Base-by-base conservation (phyloP, 1,140 invertebrate species). In the Gonioctena quinquepunctata region DNA sequence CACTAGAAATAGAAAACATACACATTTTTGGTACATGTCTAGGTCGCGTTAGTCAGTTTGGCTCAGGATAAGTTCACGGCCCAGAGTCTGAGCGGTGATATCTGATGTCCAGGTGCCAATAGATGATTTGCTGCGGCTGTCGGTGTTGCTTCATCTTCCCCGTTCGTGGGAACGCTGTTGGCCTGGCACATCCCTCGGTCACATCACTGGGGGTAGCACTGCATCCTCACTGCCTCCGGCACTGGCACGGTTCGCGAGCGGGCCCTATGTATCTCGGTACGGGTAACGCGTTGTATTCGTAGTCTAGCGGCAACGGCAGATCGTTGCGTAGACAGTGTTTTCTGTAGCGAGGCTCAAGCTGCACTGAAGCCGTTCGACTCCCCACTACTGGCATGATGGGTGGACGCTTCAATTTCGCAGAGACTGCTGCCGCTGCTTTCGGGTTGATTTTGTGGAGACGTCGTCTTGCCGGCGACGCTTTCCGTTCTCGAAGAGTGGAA, bases 11-110 rank as follows among this genome's bases (percentile, higher is more conserved):
- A 81, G 67, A 78, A 82, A 78, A 80, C 79, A 82, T 81, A 80
- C 77, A 77, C 81, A 83, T 81, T 78, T 81, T 79, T 77, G 77
- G 77, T 76, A 81, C 81, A 82, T 82, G 79, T 81, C 81, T 82
- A 75, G 73, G 64, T 71, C 72, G 72, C 69, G 61, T 68, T 60
- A 64, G 56, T 57, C 71, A 68, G 69, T 72, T 68, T 61, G 28
- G 6, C n/a, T 74, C 66, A 73, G 63, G 56, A 16, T 19, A 66
- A 71, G 19, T 63, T 68, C 63, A 76, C 59, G 73, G 71, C 67
- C 67, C 71, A 22, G 69, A 56, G 25, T 57, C 26, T 42, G 54
- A 33, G 28, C 49, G 63, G 52, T 49, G 61, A 22, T 50, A 76
- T 71, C 75, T 78, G 65, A 74, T 71, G 62, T 78, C 75, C 68